Base-by-base conservation (phyloP, 2,113 vertebrate species). In the Leptocoma aspasia region DNA sequence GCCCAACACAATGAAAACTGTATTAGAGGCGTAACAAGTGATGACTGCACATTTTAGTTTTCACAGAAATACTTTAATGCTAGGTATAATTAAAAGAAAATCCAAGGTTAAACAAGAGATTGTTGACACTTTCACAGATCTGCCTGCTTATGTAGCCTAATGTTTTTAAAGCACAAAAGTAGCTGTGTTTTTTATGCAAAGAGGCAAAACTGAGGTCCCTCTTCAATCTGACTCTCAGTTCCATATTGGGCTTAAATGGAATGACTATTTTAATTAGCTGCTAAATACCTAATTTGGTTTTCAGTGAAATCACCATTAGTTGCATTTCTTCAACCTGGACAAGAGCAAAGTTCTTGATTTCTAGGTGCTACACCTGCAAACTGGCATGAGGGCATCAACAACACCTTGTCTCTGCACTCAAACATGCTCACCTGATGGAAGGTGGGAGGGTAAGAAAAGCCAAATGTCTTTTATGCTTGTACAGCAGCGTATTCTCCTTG, bases 381-480 rank as follows among this genome's bases (percentile, higher is more conserved):
- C 19, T 8, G 27, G 16, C 15, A 79, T 14, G 11, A 60, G 12
- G 20, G 31, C 10, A n/a, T 0, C 0, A 6, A 28, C 41, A 90
- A 7, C 26, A 41, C 5, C 18, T 79, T 21, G 14, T 31, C 45
- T 66, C 31, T 30, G 22, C 31, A 27, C 13, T 45, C 39, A 89
- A 44, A 75, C 6, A 7, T 41, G 26, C 31, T 83, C 82, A 39
- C 14, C 16, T 49, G 20, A 53, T 6, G 15, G 15, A 88, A 71
- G 8, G 3, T 21, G 13, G 13, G 23, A 69, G 17, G 4, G 5
- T n/a, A 60, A 90, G 22, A 70, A 82, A 88, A 52, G 44, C 6
- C 27, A 76, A 27, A 56, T 22, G 4, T 10, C 12, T 39, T 28
- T 45, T 57, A n/a, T 49, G 39, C 54, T 49, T 76, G 13, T 56